Evolutionary conservation across 1,140 invertebrate species (phyloP).

Genomic region (Aphaenogaster rudis): DNA sequence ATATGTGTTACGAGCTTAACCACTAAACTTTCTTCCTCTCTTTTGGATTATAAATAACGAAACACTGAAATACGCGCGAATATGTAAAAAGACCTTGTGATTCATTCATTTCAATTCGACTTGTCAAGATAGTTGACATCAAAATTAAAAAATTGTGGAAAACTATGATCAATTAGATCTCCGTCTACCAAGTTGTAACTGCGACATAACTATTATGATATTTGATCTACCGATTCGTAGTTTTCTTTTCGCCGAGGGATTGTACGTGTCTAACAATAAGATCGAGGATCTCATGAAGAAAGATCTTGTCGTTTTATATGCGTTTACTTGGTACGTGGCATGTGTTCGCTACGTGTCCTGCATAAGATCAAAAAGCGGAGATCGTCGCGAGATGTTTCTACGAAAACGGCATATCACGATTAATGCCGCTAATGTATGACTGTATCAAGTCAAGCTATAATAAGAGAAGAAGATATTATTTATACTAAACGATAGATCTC

Average conservation of each 20-base stretch:
- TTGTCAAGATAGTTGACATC: no score
- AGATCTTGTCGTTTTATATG: constrained; percentile 65
- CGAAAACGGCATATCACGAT: constrained; percentile 12
- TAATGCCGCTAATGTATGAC: neutral
- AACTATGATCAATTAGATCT: neutral
- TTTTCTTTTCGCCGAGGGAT: constrained; percentile 56
- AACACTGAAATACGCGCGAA: neutral
- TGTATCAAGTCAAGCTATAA: neutral
- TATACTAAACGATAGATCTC: neutral
- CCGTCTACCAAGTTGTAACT: neutral
- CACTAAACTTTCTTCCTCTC: neutral
- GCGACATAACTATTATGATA: neutral
- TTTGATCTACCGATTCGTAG: constrained; percentile 30
- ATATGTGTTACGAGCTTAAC: no score
- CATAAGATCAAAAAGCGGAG: constrained; percentile 45
- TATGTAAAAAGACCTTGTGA: no score
- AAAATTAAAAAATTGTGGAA: neutral
- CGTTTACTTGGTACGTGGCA: constrained; percentile 60
- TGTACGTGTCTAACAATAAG: constrained; percentile 57
- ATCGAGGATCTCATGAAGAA: constrained; percentile 64
- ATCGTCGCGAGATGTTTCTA: neutral
- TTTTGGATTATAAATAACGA: neutral
- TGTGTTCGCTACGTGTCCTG: constrained; percentile 69
- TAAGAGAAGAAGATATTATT: neutral
- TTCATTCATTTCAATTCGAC: no score